A percentile compares a stretch with the other conserved stretches of the same genome.
Conservation (phyloP, 2,888 invertebrate genomes). For the Octodonta nipae region DNA sequence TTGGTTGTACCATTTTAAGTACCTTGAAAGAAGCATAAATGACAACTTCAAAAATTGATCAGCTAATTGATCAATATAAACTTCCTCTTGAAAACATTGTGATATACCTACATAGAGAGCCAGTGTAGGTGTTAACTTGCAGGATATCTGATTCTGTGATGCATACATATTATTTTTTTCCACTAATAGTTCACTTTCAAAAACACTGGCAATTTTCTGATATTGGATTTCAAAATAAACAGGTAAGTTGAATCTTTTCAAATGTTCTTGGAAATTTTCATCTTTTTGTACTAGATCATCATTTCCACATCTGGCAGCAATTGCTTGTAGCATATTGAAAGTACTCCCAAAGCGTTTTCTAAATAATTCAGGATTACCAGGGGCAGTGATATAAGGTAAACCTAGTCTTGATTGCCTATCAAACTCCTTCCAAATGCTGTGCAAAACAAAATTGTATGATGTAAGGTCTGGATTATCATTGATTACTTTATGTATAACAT, state of each 20-base stretch:
- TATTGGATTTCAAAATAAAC: constrained; percentile 95
- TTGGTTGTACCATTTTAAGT: constrained; percentile 53
- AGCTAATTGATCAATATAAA: constrained; percentile 64
- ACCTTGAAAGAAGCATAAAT: constrained; percentile 69
- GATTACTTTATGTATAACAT: constrained; percentile 34
- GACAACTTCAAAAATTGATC: constrained; percentile 83
- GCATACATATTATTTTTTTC: constrained; percentile 15
- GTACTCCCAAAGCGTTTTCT: constrained; percentile 70
- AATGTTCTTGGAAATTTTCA: constrained; percentile 59
- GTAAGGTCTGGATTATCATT: constrained; percentile 33
- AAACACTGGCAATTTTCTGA: constrained; percentile 75
- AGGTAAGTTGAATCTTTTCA: constrained; percentile 78
- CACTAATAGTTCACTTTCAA: constrained; percentile 37
- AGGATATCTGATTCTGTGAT: constrained; percentile 31
- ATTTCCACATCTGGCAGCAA: constrained; percentile 54
- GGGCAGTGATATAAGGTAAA: constrained; percentile 73
- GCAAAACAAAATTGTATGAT: constrained; percentile 65
- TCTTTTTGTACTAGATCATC: constrained; percentile 49
- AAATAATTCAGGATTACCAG: constrained; percentile 82
- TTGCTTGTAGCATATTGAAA: constrained; percentile 55
- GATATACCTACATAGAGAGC: constrained; percentile 36
- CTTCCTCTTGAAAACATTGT: constrained; percentile 62
- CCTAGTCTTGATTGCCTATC: constrained; percentile 70
- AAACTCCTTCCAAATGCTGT: constrained; percentile 78
- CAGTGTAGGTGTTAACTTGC: constrained; percentile 33